Conservation (phyloP, 2,888 invertebrate species). For the Trachelus stipa region DNA sequence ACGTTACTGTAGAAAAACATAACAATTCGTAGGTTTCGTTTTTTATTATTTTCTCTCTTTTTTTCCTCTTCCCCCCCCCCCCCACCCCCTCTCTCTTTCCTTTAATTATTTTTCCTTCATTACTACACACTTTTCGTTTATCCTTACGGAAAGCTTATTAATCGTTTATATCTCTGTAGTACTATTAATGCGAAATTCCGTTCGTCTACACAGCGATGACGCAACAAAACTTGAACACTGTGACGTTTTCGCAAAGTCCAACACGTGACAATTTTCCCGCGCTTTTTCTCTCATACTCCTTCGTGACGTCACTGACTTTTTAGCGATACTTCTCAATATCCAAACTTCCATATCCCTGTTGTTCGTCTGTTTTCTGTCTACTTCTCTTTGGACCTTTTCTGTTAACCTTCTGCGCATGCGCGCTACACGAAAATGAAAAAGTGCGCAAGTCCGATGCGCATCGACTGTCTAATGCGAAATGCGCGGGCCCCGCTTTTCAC, state of each 20-base stretch:
- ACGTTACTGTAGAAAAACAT: slow-evolving; percentile 66
- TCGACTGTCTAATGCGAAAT: not conserved
- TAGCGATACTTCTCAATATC: not conserved
- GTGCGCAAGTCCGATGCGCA: not conserved
- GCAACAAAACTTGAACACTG: slow-evolving; percentile 17
- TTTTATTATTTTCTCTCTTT: slow-evolving; percentile 14
- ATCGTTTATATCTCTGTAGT: slow-evolving; percentile 43
- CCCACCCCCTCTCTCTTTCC: slow-evolving; percentile 14
- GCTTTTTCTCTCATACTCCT: slow-evolving; percentile 56
- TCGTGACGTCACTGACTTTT: not conserved
- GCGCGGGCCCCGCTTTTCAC: not conserved
- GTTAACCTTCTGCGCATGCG: not conserved
- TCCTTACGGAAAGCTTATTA: slow-evolving; percentile 59
- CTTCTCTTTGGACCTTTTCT: not conserved
- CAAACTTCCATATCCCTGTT: not conserved
- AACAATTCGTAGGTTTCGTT: slow-evolving; percentile 55
- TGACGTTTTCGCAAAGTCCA: not conserved
- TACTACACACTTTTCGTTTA: slow-evolving; percentile 27
- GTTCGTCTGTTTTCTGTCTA: not conserved
- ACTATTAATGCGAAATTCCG: slow-evolving; percentile 38
- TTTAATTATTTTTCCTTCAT: slow-evolving; percentile 39
- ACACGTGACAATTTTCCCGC: not conserved
- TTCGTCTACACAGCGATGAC: slow-evolving; percentile 29
- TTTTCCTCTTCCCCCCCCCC: slow-evolving; percentile 21
- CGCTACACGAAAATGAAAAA: not conserved